Conservation (phyloP, 2,888 invertebrate species). For the Peribatodes rhomboidaria region DNA sequence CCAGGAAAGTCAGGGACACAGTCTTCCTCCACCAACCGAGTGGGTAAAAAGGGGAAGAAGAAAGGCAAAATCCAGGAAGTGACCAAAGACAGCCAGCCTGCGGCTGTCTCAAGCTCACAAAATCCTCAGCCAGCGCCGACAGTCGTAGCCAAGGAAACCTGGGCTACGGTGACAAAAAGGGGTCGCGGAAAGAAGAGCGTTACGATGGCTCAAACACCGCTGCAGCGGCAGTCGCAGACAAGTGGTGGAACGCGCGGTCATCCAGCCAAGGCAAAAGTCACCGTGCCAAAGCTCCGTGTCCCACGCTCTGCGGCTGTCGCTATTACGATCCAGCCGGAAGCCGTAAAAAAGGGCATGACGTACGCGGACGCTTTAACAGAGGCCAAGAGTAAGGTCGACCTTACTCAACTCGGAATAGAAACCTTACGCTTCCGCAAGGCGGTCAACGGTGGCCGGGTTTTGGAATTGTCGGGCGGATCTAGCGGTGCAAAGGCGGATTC, state of each 20-base stretch:
- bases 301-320: conserved; percentile 35
- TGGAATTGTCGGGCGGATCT: conserved; percentile 30
- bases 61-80: too few species aligned
- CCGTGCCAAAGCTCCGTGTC: background rate
- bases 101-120: too few species aligned
- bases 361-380: conserved; percentile 23
- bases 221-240: too few species aligned
- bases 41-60: too few species aligned
- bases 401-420: conserved; percentile 12
- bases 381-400: conserved; percentile 19
- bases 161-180: too few species aligned
- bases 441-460: conserved; percentile 28
- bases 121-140: too few species aligned
- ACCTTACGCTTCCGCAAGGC: conserved; percentile 1
- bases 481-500: conserved; percentile 31
- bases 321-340: conserved; percentile 17
- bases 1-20: too few species aligned
- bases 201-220: background rate
- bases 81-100: too few species aligned
- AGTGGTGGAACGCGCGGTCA: background rate
- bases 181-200: background rate
- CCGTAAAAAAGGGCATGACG: conserved; percentile 19
- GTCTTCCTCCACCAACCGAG: too few species aligned
- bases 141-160: too few species aligned
- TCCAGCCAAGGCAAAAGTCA: too few species aligned